Evolutionary conservation across 2,113 vertebrate species (phyloP), one percentile per base, ranked within the genome.

Genomic region (Xyliphius kryptos): DNA sequence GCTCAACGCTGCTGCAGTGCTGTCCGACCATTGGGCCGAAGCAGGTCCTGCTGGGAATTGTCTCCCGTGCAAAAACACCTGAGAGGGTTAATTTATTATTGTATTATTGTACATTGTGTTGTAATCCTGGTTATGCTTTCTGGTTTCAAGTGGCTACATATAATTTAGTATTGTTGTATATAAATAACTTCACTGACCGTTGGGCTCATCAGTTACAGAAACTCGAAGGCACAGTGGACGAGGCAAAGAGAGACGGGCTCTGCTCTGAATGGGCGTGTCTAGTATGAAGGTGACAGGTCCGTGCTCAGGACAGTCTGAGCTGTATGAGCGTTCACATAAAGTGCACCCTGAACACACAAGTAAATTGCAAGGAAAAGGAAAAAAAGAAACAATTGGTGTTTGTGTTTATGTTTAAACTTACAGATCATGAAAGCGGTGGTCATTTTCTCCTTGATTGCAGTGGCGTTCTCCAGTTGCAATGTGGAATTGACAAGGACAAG

Each of bases 21-120:
- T 95, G 95, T 41, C 96, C 96, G 0, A 97, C 86, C 73, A 99
- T 80, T 10, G 96, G 96, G 64, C 96, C 96, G 62, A 99, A 99
- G 80, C 96, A 99, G 47, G 94, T 97, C 59, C 93, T 89, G 48
- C 90, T 88, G 36, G 92, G 87, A 81, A 99, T 92, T 55, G 88
- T 78, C 60, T 98, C 93, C 70, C 85, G 85, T 36, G 92, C 87
- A 86, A 93, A 94, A 6, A 99, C 95, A 72, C 95, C 95, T 99
- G 63, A 66, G 75, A 40, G 86, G 43, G 15, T 26, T n/a, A 43
- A 2, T n/a, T n/a, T n/a, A n/a, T n/a, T n/a, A n/a, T n/a, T n/a
- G n/a, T n/a, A n/a, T n/a, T n/a, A n/a, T n/a, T n/a, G n/a, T n/a
- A n/a, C n/a, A n/a, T n/a, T n/a, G n/a, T n/a, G n/a, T n/a, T n/a